Percentiles rank a stretch among this genome's conserved stretches.
Evolutionary conservation across 2,888 invertebrate genomes (phyloP).

Genomic region (Apodemia zela): DNA sequence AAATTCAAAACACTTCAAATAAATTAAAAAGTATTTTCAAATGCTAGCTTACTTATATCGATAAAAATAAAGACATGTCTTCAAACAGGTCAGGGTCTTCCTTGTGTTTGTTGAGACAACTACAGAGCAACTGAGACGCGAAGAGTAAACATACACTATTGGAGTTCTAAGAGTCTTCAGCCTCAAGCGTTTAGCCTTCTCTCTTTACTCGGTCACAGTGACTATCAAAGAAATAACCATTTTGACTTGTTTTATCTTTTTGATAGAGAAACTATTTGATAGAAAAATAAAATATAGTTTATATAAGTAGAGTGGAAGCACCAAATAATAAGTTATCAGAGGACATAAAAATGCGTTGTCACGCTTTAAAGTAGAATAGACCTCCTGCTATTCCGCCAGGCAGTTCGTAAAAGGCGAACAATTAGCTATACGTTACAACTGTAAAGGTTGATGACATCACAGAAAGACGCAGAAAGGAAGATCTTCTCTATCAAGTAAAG

Average conservation of each 20-base stretch:
- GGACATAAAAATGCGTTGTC: too few relatives aligned
- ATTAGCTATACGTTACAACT: too few relatives aligned
- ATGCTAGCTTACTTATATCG: neutral
- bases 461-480: too few relatives aligned
- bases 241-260: neutral
- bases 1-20: neutral
- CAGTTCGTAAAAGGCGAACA: too few relatives aligned
- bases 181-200: constrained; percentile 24
- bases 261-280: neutral
- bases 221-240: constrained; percentile 9
- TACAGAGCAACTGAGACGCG: constrained; percentile 29
- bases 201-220: constrained; percentile 20
- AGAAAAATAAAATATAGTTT: neutral
- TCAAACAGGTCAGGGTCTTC: constrained; percentile 31
- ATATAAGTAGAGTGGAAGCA: too few relatives aligned
- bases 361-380: too few relatives aligned
- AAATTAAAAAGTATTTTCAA: neutral
- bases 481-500: too few relatives aligned
- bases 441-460: too few relatives aligned
- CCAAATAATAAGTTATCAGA: too few relatives aligned
- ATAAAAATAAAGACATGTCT: constrained; percentile 14
- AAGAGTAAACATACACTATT: constrained; percentile 31
- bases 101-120: constrained; percentile 20
- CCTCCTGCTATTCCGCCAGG: too few relatives aligned
- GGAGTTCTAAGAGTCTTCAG: constrained; percentile 22